Evolutionary conservation across 1,140 invertebrate genomes (phyloP), one percentile per base, ranked within the genome.

Genomic region (Aphelenchoides avenae): DNA sequence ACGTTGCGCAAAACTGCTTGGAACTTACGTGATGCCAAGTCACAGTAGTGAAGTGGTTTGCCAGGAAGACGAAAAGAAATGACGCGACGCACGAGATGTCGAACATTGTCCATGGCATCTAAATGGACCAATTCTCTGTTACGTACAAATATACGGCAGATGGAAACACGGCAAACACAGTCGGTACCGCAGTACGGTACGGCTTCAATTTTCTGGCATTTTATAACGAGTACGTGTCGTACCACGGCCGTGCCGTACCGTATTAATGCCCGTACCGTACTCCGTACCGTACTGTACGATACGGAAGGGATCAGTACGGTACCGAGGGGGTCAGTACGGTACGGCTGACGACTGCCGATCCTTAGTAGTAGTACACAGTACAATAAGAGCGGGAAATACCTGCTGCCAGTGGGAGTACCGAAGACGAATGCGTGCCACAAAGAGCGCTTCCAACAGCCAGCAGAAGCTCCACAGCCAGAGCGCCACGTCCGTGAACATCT

Each of bases 391-490:
- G 30, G 29, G 40, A 24, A 30, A 20, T 52, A 60, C 48, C 34
- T 68, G 22, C 31, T 37, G 29, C 27, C 53, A 68, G 31, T 51
- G 48, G 18, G 51, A 52, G 15, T 64, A 40, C 41, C 70, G 49
- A 5, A 41, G 26, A 18, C 64, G 47, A n/a, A 68, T 30, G 18
- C 9, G 15, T 3, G 68, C 24, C 2, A 74, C 64, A 59, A 57
- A 74, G 15, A 68, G n/a, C 20, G 34, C 46, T 33, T 74, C 71
- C 27, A 63, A 40, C 37, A 74, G 51, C 66, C 66, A 75, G 24
- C 58, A 63, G 11, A 76, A 55, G 9, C 66, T 51, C 71, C 71
- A 74, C 5, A 60, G 26, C 70, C 73, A 76, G 9, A 76, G 29
- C 27, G 46, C 44, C 7, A 70, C 43, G 42, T 73, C 65, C 44